Conservation (phyloP, 1,140 invertebrate genomes). For the Drosophila pallidifrons region DNA sequence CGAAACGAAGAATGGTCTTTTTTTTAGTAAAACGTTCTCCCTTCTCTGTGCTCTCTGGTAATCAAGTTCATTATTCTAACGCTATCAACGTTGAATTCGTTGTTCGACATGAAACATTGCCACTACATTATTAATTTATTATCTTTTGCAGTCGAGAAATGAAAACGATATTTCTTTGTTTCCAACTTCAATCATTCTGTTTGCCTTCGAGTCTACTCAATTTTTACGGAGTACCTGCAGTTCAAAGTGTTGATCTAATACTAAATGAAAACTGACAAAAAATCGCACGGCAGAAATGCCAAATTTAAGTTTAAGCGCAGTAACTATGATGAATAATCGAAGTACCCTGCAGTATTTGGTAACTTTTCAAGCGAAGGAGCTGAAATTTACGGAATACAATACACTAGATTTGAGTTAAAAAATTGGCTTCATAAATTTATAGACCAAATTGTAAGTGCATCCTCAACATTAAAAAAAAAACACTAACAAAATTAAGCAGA, state of each 20-base stretch:
- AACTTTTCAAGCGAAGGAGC: background rate
- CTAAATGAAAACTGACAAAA: background rate
- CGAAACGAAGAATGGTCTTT: background rate
- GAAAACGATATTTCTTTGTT: background rate
- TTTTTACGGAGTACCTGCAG: background rate
- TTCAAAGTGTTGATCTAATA: background rate
- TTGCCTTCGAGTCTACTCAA: too few relatives aligned
- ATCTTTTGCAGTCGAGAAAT: background rate
- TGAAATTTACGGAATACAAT: background rate
- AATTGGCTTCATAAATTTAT: background rate
- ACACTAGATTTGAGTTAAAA: background rate
- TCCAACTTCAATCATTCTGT: background rate
- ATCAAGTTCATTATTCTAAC: constrained; percentile 1
- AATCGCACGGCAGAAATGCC: background rate
- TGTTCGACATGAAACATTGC: background rate
- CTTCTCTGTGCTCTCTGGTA: background rate
- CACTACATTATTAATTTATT: constrained; percentile 8
- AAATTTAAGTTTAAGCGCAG: background rate
- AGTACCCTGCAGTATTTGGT: background rate
- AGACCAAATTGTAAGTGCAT: too few relatives aligned
- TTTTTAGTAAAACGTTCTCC: background rate
- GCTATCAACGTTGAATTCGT: background rate
- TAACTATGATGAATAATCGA: background rate
- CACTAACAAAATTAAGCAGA: too few relatives aligned
- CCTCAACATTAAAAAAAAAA: too few relatives aligned